Conservation (phyloP, 1,140 invertebrate genomes). For the Micrasema longulum region DNA sequence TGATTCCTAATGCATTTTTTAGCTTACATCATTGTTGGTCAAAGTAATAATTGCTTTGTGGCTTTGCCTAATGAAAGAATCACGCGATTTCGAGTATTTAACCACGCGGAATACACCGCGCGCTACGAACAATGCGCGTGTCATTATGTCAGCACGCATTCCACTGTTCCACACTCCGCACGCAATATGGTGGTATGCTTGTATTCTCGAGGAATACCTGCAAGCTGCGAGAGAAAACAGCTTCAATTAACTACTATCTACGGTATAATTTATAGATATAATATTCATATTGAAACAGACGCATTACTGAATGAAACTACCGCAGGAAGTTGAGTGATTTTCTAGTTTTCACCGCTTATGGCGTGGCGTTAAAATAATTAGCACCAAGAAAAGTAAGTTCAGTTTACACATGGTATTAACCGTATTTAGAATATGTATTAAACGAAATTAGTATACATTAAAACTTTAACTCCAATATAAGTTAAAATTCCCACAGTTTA, state of each 20-base stretch:
- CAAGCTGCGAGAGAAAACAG: not conserved
- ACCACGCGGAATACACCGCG: slow-evolving; percentile 6
- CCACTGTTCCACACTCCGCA: too few species aligned
- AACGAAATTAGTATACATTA: too few species aligned
- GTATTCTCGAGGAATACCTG: not conserved
- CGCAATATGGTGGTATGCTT: not conserved
- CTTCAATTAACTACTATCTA: not conserved
- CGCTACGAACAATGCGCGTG: slow-evolving; percentile 14
- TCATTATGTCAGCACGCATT: slow-evolving; percentile 18
- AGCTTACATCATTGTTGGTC: too few species aligned
- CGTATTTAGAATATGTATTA: too few species aligned
- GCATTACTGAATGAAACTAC: slow-evolving; percentile 17
- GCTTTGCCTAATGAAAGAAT: not conserved
- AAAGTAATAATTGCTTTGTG: too few species aligned
- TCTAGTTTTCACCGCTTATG: too few species aligned
- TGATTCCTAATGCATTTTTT: too few species aligned
- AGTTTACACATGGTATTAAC: too few species aligned
- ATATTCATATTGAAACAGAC: not conserved
- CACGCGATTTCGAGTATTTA: not conserved
- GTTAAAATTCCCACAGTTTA: too few species aligned
- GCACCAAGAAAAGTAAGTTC: too few species aligned
- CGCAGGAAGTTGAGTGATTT: slow-evolving; percentile 7
- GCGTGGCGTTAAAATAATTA: too few species aligned
- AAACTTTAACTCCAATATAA: too few species aligned
- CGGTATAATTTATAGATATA: slow-evolving; percentile 6